Evolutionary conservation across 1,140 invertebrate genomes (phyloP), one percentile per base, ranked within the genome.

Genomic region (Nephila pilipes): DNA sequence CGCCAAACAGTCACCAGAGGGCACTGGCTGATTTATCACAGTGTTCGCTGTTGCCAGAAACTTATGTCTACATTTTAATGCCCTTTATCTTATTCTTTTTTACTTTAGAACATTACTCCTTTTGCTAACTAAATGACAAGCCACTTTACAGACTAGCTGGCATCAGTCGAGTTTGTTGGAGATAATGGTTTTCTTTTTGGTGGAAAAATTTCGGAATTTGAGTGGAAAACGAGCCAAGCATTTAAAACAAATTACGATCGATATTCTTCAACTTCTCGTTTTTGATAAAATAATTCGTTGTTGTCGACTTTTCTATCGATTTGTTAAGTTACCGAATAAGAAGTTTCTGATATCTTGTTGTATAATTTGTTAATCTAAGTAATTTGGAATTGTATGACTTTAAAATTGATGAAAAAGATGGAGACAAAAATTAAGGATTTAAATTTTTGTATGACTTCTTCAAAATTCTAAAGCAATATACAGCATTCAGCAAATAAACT

Each of bases 31-130:
- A 92, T 92, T 92, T 92, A 92, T 92, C 90, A 83, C 89, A 46
- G 25, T 55, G 75, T n/a, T 58, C 16, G 88, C 54, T 57, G 90
- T 69, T 92, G 90, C 90, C 79, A 92, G 90, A 92, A 92, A 92
- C 90, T 92, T 92, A 85, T 85, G 90, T 85, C 90, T 92, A 75
- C 90, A 92, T 85, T 92, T 92, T 92, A 92, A 92, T 92, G 90
- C 58, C 55, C 36, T 36, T 79, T 57, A 22, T 58, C 69, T 75
- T 83, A 36, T 69, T 69, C 25, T 69, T 88, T 54, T 88, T n/a
- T 54, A 54, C 38, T 83, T 54, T 55, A 57, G 81, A 60, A 36
- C 85, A 36, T 87, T 87, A 87, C 88, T 75, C 46, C 88, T 57
- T 90, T 90, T 80, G 55, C 63, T 65, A 57, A 79, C 88, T 90